phyloP scores from a whole-genome alignment of 2,113 vertebrate genomes.

The Proterorhinus semilunaris region DNA sequence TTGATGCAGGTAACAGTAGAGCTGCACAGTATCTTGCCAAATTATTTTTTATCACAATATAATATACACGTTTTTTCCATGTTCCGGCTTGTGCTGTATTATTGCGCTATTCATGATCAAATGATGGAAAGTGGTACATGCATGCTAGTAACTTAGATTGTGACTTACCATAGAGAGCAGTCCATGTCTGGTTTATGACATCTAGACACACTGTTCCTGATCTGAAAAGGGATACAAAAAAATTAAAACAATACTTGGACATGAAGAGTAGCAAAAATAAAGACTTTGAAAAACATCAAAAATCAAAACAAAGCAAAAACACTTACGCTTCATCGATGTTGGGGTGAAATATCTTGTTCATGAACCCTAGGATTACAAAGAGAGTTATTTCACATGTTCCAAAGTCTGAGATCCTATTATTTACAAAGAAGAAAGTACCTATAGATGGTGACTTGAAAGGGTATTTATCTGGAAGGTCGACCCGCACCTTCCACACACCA shows the following conservation, averaged over 20 bases:
- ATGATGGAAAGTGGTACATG: no score
- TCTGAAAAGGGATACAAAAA: slow-evolving; percentile 68
- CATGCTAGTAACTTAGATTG: not conserved
- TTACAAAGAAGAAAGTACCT: slow-evolving; percentile 75
- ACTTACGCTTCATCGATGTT: slow-evolving; percentile 99
- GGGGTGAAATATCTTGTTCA: slow-evolving; percentile 99
- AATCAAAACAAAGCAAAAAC: not conserved
- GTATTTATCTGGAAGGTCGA: slow-evolving; percentile 99
- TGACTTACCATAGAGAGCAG: slow-evolving; percentile 93
- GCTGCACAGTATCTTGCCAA: no score
- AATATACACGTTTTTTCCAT: no score
- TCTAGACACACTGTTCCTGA: slow-evolving; percentile 99
- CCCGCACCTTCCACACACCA: slow-evolving; percentile 98
- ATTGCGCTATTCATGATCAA: no score
- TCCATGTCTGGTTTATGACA: slow-evolving; percentile 99
- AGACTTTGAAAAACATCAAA: not conserved
- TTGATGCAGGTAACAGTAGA: no score
- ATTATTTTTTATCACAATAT: no score
- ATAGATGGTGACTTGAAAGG: slow-evolving; percentile 99
- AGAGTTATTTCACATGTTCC: not conserved
- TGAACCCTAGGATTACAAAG: slow-evolving; percentile 84
- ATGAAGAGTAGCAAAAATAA: not conserved
- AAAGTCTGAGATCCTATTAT: no score
- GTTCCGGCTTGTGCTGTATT: no score
- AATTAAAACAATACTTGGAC: not conserved